A percentile compares a stretch with the other conserved stretches of the same genome.
These are phyloP conservation scores for Erpobdella octoculata DNA, from an alignment of 2,888 invertebrate species.

Conservation along the genomic window DNA sequence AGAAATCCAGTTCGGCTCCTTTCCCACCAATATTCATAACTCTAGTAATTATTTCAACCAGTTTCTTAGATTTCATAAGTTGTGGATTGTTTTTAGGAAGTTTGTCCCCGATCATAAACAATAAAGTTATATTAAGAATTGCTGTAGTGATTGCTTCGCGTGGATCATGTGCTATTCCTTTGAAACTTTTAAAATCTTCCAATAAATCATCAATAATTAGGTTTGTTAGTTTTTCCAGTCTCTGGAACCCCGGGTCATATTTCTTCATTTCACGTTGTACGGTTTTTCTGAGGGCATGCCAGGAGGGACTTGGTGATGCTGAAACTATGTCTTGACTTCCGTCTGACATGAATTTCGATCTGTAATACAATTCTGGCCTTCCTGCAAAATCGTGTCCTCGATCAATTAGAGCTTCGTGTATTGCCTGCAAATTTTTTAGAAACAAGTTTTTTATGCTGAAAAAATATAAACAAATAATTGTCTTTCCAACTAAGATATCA, in stretches of 20 bases:
- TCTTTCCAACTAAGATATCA: too few relatives aligned
- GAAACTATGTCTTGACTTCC: slow-evolving; percentile 31
- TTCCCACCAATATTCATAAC: slow-evolving; percentile 32
- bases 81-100: slow-evolving; percentile 9
- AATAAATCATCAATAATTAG: slow-evolving; percentile 27
- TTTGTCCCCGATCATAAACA: slow-evolving; percentile 31
- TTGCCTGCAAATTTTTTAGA: too few relatives aligned
- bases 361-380: slow-evolving; percentile 27
- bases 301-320: slow-evolving; percentile 25
- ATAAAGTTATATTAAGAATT: slow-evolving; percentile 26
- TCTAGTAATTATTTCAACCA: slow-evolving; percentile 24
- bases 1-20: slow-evolving; percentile 41
- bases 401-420: slow-evolving; percentile 42
- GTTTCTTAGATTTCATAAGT: slow-evolving; percentile 20
- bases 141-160: slow-evolving; percentile 24
- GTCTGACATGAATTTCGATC: slow-evolving; percentile 31
- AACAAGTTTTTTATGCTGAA: too few relatives aligned
- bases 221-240: slow-evolving; percentile 27
- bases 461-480: too few relatives aligned
- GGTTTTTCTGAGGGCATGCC: slow-evolving; percentile 25
- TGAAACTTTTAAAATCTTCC: neutral
- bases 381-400: slow-evolving; percentile 42
- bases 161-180: slow-evolving; percentile 15
- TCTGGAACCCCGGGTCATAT: slow-evolving; percentile 26
- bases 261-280: slow-evolving; percentile 28